These are phyloP conservation scores for Hecatera dysodea DNA, from an alignment of 2,888 invertebrate genomes.

Conservation along the genomic window DNA sequence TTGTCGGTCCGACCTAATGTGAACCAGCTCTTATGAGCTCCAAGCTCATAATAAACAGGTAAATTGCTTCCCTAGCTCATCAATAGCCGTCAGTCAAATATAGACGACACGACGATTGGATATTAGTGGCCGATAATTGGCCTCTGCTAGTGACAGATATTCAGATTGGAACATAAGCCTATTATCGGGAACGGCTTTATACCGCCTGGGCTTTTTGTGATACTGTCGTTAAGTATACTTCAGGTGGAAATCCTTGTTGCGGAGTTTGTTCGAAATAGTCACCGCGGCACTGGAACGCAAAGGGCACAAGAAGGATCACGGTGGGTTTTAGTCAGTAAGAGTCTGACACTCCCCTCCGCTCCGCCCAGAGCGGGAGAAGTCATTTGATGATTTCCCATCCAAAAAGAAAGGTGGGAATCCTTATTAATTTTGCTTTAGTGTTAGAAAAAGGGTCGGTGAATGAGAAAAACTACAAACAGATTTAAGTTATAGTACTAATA, in stretches of 20 bases:
- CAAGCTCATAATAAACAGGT: constrained; percentile 28
- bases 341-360: too few species aligned
- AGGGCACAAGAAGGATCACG: too few species aligned
- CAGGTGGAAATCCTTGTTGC: background rate
- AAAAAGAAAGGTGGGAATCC: background rate
- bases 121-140: constrained; percentile 54
- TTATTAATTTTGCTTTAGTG: background rate
- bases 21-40: background rate
- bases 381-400: too few species aligned
- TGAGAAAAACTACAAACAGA: background rate
- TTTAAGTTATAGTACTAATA: too few species aligned
- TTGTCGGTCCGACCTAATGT: too few species aligned
- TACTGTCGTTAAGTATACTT: constrained; percentile 9
- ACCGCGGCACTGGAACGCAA: too few species aligned
- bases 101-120: constrained; percentile 47
- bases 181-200: constrained; percentile 29
- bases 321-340: too few species aligned
- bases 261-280: too few species aligned
- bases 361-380: too few species aligned
- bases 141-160: constrained; percentile 49
- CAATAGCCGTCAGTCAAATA: constrained; percentile 53
- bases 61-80: constrained; percentile 53
- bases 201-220: background rate
- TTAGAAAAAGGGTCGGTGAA: background rate
- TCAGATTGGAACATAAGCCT: constrained; percentile 35